phyloP scores from a whole-genome alignment of 2,888 invertebrate genomes.

The Cosmopolites sordidus region DNA sequence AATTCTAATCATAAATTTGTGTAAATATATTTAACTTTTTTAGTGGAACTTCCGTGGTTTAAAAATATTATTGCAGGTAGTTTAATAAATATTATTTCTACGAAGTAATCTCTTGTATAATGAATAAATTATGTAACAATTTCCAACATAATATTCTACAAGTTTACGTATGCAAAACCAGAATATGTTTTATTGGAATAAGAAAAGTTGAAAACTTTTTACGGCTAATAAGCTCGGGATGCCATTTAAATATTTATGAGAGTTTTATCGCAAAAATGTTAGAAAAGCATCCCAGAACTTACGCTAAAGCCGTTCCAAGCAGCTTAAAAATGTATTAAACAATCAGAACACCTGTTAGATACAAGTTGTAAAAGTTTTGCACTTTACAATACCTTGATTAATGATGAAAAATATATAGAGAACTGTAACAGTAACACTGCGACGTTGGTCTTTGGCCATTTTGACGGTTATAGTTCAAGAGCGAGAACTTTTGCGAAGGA shows the following conservation, averaged over 20 bases:
- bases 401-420: slow-evolving; percentile 24
- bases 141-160: background rate
- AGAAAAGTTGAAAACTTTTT: slow-evolving; percentile 4
- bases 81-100: no score
- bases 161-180: background rate
- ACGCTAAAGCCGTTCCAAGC: slow-evolving; percentile 21
- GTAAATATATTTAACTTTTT: no score
- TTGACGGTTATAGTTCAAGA: background rate
- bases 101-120: background rate
- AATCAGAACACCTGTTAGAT: slow-evolving; percentile 23
- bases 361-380: slow-evolving; percentile 7
- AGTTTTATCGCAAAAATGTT: background rate
- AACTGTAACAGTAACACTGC: slow-evolving; percentile 21
- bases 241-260: slow-evolving; percentile 1
- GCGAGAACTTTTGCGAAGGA: slow-evolving; percentile 8
- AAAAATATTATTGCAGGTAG: no score
- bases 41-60: no score
- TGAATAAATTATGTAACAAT: slow-evolving; percentile 1
- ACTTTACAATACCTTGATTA: slow-evolving; percentile 18
- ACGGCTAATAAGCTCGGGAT: slow-evolving; percentile 4
- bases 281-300: slow-evolving; percentile 12
- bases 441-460: slow-evolving; percentile 15
- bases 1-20: no score
- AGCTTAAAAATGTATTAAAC: slow-evolving; percentile 12
- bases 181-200: background rate